A percentile compares a stretch with the other conserved stretches of the same genome.
Evolutionary conservation across 2,113 vertebrate genomes (phyloP).

Genomic region (Neomonachus schauinslandi): DNA sequence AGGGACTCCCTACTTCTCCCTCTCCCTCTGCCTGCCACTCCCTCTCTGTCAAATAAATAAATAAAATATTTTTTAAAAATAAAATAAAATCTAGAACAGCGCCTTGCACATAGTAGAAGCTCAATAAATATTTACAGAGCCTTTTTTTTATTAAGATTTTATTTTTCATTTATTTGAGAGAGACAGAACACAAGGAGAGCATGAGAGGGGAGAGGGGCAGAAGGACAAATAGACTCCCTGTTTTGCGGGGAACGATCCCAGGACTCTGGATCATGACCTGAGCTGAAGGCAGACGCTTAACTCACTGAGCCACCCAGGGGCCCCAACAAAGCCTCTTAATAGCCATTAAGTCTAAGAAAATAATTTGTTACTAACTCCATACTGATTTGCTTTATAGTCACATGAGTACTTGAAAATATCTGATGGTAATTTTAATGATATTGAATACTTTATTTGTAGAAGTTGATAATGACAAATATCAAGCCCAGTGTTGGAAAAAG

Average conservation of each 20-base stretch:
- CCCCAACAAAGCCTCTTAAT: neutral
- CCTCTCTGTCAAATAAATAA: no score
- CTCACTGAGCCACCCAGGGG: neutral
- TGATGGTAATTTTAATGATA: neutral
- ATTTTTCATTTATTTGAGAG: neutral
- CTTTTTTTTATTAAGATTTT: neutral
- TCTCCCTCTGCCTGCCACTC: no score
- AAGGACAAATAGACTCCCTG: neutral
- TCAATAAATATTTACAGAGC: slow-evolving; percentile 37
- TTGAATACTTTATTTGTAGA: neutral
- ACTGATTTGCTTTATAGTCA: neutral
- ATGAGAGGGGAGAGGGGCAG: neutral
- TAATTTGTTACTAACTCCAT: neutral
- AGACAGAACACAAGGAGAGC: neutral
- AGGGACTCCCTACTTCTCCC: no score
- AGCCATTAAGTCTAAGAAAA: neutral
- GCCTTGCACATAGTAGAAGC: neutral
- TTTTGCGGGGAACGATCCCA: neutral
- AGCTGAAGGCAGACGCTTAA: neutral
- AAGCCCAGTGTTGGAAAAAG: neutral
- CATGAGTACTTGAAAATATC: neutral
- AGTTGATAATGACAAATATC: neutral
- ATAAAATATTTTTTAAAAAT: no score
- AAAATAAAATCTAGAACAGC: neutral
- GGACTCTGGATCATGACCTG: neutral